A percentile compares a stretch with the other conserved stretches of the same genome.
These are phyloP conservation scores for Menura novaehollandiae DNA, from an alignment of 2,113 vertebrate species.

Conservation along the genomic window DNA sequence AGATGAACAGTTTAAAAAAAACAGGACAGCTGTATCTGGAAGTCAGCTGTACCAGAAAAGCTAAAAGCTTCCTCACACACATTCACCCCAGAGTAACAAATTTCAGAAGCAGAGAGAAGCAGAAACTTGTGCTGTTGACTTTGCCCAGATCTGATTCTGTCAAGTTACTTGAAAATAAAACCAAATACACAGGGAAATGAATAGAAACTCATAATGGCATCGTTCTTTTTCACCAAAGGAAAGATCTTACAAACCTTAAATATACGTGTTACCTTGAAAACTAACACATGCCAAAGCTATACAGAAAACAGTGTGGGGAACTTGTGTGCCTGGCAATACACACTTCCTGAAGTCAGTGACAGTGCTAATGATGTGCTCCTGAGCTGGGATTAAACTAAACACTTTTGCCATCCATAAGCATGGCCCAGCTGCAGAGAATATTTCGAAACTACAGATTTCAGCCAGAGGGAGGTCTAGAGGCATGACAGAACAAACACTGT, in stretches of 20 bases:
- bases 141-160: not conserved
- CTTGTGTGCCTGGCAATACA: too few relatives aligned
- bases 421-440: not conserved
- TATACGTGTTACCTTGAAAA: not conserved
- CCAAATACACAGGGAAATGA: not conserved
- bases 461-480: not conserved
- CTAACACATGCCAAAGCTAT: not conserved
- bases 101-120: not conserved
- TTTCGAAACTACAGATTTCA: not conserved
- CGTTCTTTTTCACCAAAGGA: not conserved
- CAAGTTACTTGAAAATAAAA: not conserved
- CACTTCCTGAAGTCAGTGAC: not conserved
- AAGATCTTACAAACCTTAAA: not conserved
- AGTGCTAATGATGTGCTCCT: accelerated
- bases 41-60: not conserved
- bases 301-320: not conserved
- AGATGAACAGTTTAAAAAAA: not conserved
- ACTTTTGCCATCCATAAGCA: not conserved
- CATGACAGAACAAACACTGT: not conserved
- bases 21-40: not conserved
- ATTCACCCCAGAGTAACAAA: not conserved
- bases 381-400: not conserved
- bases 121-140: not conserved
- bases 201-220: not conserved
- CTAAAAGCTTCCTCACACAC: not conserved